Base-by-base conservation (phyloP, 2,797 vertebrate genomes). In the Syndactyla subalaris region DNA sequence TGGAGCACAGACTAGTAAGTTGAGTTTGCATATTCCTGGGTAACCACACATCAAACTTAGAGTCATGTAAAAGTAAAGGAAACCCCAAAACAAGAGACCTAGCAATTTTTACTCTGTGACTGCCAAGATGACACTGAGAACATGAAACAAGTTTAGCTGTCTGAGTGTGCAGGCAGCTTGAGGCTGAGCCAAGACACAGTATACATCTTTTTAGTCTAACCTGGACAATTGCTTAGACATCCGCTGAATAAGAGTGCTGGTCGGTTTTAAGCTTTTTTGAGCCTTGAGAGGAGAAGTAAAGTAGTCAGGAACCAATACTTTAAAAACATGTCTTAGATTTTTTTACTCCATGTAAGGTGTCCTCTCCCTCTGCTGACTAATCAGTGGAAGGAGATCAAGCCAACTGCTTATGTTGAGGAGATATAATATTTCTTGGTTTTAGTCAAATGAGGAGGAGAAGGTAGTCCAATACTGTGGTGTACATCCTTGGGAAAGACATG, bases 221-320 rank as follows among this genome's bases (percentile, higher is more conserved):
- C 16, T 41, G 24, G 22, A 20, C 15, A 13, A 6, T 68, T 34
- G 21, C 9, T 77, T 14, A 74, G 49, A 39, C 3, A 23, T 21
- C 14, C 3, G 0, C 36, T 41, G 22, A 82, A 55, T 2, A 45
- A 4, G 3, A 54, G 41, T 32, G 8, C 1, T 17, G 5, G 3
- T 38, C 2, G 4, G 24, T 52, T 80, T 80, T 63, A 32, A 48
- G 23, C 3, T 29, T 3, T 1, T 14, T 58, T 10, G 1, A 45
- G 1, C 27, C 30, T 36, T 12, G 4, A 6, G 6, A 41, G 4
- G 13, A 34, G 21, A 73, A 43, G 2, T 1, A 73, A 72, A 59
- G 8, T 12, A 29, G 7, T 70, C 11, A 67, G 7, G 15, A 46
- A 2, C 9, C 36, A 46, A 17, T 0, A 1, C 3, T 27, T 66